Percentiles rank a stretch among this genome's conserved stretches.
Evolutionary conservation across 2,888 invertebrate species (phyloP).

Genomic region (Acanthococcus lagerstroemiae): DNA sequence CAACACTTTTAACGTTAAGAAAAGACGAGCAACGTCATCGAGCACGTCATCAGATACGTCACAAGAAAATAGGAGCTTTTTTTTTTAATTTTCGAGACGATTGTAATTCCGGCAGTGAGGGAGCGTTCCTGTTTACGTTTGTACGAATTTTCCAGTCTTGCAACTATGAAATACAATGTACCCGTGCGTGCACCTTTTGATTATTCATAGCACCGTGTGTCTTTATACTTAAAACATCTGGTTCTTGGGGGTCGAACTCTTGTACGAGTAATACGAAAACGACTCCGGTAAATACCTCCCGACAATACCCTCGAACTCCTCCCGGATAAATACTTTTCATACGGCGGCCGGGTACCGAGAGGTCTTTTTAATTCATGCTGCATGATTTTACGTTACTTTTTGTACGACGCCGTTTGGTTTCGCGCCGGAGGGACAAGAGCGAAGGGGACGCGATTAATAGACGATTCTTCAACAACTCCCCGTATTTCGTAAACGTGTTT

Average conservation of each 20-base stretch:
- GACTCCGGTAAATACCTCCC: slow-evolving; percentile 24
- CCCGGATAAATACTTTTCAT: slow-evolving; percentile 2
- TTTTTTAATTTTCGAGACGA: neutral
- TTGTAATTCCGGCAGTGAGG: neutral
- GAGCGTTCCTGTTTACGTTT: slow-evolving; percentile 17
- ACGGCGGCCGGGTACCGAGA: neutral
- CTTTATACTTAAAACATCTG: slow-evolving; percentile 26
- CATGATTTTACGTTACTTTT: slow-evolving; percentile 28
- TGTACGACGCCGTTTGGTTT: slow-evolving; percentile 24
- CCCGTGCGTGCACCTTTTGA: slow-evolving; percentile 27
- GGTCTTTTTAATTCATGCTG: slow-evolving; percentile 25
- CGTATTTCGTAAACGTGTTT: slow-evolving; percentile 8
- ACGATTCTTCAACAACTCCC: slow-evolving; percentile 2
- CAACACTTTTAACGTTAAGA: neutral
- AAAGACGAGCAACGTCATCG: neutral
- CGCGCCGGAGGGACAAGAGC: neutral
- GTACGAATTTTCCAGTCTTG: slow-evolving; percentile 17
- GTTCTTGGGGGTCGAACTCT: slow-evolving; percentile 25
- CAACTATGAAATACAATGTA: slow-evolving; percentile 22
- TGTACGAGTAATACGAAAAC: slow-evolving; percentile 17
- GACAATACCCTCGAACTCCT: slow-evolving; percentile 6
- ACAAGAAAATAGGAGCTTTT: neutral
- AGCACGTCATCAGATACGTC: slow-evolving; percentile 20
- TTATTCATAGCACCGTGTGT: slow-evolving; percentile 22
- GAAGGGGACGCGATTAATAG: slow-evolving; percentile 21